Conservation (phyloP, 2,113 vertebrate genomes). For the Phasianus colchicus region DNA sequence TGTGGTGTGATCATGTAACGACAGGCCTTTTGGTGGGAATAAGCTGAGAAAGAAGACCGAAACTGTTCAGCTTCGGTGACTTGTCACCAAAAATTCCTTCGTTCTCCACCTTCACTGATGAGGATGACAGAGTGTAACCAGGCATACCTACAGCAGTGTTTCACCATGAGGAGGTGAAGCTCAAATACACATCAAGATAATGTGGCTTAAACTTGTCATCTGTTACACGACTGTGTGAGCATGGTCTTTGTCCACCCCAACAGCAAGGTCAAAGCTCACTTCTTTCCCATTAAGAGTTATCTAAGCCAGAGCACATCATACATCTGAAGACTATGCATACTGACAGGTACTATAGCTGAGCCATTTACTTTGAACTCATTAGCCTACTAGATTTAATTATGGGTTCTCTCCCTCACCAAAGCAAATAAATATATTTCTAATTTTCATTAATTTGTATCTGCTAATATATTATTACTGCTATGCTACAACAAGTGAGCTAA, state of each 20-base stretch:
- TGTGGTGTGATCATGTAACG: background rate
- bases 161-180: background rate
- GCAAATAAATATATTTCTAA: background rate
- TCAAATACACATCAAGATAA: background rate
- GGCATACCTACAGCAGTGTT: background rate
- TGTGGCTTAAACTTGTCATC: background rate
- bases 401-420: background rate
- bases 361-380: background rate
- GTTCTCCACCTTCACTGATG: background rate
- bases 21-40: background rate
- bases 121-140: background rate
- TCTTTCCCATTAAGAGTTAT: background rate
- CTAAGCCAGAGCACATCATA: background rate
- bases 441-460: accelerated
- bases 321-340: background rate
- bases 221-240: background rate
- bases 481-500: background rate
- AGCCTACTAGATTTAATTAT: background rate
- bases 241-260: background rate
- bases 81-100: background rate
- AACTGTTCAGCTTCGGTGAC: background rate
- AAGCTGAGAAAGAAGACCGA: background rate
- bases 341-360: background rate
- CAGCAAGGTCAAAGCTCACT: background rate
- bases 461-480: accelerated